These are phyloP conservation scores for Amiota mariae DNA, from an alignment of 2,888 invertebrate genomes.

Conservation along the genomic window DNA sequence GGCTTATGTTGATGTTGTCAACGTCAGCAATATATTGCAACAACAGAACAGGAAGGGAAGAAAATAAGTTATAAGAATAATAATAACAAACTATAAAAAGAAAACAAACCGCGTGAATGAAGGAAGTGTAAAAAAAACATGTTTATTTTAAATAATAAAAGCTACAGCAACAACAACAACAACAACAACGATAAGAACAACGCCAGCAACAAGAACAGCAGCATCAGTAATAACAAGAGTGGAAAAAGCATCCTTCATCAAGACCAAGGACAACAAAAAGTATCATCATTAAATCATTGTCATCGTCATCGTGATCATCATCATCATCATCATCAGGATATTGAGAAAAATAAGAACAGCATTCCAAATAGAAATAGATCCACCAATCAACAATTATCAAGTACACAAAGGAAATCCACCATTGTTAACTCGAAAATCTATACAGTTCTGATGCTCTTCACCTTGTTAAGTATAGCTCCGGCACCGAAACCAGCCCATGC, in stretches of 20 bases:
- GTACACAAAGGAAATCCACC: slow-evolving; percentile 19
- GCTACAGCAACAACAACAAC: slow-evolving; percentile 18
- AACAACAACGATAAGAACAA: not conserved
- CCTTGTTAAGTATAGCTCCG: slow-evolving; percentile 47
- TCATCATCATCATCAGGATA: no score
- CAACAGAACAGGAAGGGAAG: not conserved
- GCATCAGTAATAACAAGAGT: not conserved
- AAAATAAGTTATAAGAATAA: not conserved
- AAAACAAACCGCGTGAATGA: not conserved
- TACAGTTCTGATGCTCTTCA: slow-evolving; percentile 42
- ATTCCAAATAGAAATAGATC: no score
- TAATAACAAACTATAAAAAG: not conserved
- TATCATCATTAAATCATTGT: no score
- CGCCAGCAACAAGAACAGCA: not conserved
- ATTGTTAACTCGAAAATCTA: not conserved
- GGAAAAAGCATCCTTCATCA: not conserved
- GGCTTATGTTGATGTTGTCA: no score
- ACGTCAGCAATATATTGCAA: not conserved
- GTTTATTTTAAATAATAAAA: slow-evolving; percentile 22
- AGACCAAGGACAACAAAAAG: not conserved
- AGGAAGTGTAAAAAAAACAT: slow-evolving; percentile 19
- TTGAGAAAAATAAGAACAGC: no score
- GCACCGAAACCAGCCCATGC: slow-evolving; percentile 45
- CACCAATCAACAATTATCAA: slow-evolving; percentile 27
- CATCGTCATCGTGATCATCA: no score